Base-by-base conservation (phyloP, 2,888 invertebrate genomes). In the Teinopalpus imperialis region DNA sequence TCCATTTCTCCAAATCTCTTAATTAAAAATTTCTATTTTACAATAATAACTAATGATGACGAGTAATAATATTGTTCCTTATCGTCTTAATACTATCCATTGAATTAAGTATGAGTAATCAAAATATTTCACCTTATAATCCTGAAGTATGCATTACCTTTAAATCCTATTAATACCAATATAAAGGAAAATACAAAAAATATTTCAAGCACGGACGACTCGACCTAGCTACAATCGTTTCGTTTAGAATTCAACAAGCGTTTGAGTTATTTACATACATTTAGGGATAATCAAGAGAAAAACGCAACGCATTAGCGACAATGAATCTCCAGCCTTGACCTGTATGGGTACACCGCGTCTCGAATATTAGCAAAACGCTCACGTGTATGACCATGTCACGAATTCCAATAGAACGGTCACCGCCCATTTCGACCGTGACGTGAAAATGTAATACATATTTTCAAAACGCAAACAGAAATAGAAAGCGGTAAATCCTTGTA, bases 311-410 rank as follows among this genome's bases (percentile, higher is more conserved):
- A 27, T 48, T 52, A 51, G 45, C 31, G 40, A 37, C 42, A 42
- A 42, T 42, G 31, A 35, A 42, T 26, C 31, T 36, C 32, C 41
- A 62, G 62, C 65, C 67, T 67, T 72, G 69, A 63, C 66, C 65
- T 34, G 59, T 42, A 48, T 58, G 53, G 58, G 55, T 55, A 49
- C 54, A 49, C 37, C 46, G 59, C 54, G 41, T 55, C 51, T 53
- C 41, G 37, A 27, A 56, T 61, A 63, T 64, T 61, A 62, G 59
- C 57, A 61, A 63, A 59, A 59, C 56, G 49, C 53, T 61, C 61
- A 68, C 63, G 64, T 57, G 53, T 63, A n/a, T 57, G 43, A 27
- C 10, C 40, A 23, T 30, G 31, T 49, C 60, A 53, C 37, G 18
- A 56, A 45, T 53, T 51, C 59, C 53, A 30, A 61, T 52, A 57